Evolutionary conservation across 2,797 vertebrate genomes (phyloP).

Genomic region (Gadopsis marmoratus): DNA sequence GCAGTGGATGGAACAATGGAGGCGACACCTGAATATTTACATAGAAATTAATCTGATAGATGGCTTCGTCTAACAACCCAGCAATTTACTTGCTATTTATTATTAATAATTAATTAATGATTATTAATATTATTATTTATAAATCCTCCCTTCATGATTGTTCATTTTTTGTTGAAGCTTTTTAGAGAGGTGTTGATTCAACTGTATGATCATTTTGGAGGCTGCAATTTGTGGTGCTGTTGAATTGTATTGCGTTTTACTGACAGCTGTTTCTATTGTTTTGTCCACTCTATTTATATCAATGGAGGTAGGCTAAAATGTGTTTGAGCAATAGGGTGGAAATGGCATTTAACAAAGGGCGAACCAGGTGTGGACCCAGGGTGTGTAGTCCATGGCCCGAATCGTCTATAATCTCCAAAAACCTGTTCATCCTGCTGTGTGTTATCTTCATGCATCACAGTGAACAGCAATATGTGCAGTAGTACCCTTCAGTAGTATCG

Average conservation of each 20-base stretch:
- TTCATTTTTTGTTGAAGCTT: not conserved
- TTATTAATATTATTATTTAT: too few relatives aligned
- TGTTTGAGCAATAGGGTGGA: not conserved
- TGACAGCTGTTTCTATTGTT: not conserved
- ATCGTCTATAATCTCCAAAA: not conserved
- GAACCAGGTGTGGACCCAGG: not conserved
- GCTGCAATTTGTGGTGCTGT: not conserved
- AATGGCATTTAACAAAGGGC: not conserved
- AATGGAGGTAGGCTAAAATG: not conserved
- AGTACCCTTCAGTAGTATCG: not conserved
- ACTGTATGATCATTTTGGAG: not conserved
- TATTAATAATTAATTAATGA: too few relatives aligned
- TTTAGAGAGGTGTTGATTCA: not conserved
- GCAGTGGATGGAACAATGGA: too few relatives aligned
- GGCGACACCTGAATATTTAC: too few relatives aligned
- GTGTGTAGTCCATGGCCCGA: slow-evolving; percentile 6
- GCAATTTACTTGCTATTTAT: too few relatives aligned
- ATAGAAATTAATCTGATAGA: too few relatives aligned
- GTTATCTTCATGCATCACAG: not conserved
- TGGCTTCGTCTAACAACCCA: too few relatives aligned
- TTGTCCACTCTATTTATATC: not conserved
- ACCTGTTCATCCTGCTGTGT: not conserved
- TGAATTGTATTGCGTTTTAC: not conserved
- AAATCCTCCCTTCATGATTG: not conserved
- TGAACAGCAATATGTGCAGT: not conserved